Conservation (phyloP, 2,797 vertebrate genomes). For the Macroramphosus scolopax region DNA sequence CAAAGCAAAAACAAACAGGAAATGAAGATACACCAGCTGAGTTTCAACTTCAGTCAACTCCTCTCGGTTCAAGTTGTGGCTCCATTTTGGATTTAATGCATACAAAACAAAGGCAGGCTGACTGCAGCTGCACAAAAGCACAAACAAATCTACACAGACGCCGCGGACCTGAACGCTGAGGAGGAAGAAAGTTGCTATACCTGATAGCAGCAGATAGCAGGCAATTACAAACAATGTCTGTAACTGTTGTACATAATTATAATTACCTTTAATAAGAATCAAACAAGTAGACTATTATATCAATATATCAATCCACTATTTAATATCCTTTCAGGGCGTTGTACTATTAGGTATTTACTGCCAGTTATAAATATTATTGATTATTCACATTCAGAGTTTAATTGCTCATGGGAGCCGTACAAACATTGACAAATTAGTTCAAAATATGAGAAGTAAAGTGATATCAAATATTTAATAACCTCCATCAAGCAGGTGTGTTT, state of each 20-base stretch:
- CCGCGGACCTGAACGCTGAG: not conserved
- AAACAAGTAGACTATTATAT: too few relatives aligned
- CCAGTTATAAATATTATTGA: too few relatives aligned
- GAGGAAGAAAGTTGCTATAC: not conserved
- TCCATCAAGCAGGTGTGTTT: too few relatives aligned
- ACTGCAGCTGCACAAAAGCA: conserved; percentile 1
- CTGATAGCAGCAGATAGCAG: not conserved
- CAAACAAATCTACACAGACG: not conserved
- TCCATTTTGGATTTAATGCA: not conserved
- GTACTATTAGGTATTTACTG: too few relatives aligned
- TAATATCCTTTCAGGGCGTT: too few relatives aligned
- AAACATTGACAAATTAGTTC: too few relatives aligned
- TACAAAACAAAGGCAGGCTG: not conserved
- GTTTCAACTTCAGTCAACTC: not conserved
- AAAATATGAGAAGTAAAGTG: too few relatives aligned
- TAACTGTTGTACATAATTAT: not conserved
- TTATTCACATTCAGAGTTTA: too few relatives aligned
- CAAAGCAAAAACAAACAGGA: not conserved
- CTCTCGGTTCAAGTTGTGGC: not conserved
- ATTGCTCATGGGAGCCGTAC: too few relatives aligned
- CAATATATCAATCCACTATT: too few relatives aligned
- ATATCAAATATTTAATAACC: too few relatives aligned
- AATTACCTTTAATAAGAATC: too few relatives aligned
- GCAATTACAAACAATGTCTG: not conserved
- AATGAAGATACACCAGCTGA: not conserved